Conservation (phyloP, 2,797 vertebrate genomes). For the Cirrhinus mrigala region DNA sequence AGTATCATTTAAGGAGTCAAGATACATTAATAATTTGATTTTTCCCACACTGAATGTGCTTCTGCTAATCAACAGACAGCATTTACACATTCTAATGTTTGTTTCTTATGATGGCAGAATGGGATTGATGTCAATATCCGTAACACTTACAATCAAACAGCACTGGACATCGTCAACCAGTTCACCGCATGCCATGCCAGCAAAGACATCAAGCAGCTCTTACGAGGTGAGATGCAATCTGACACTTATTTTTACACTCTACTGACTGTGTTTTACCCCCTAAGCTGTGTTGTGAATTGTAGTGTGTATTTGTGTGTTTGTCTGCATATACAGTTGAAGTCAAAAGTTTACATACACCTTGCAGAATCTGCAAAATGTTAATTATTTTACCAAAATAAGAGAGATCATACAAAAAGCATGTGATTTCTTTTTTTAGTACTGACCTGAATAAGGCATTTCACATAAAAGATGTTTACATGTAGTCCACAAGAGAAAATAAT, state of each 20-base stretch:
- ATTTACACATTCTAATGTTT: neutral
- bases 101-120: constrained; percentile 73
- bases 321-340: neutral
- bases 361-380: no score
- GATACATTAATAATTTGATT: neutral
- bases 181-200: constrained; percentile 96
- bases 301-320: constrained; percentile 16
- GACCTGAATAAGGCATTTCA: no score
- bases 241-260: neutral
- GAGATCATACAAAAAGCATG: no score
- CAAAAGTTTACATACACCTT: no score
- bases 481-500: no score
- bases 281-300: constrained; percentile 3
- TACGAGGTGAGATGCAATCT: constrained; percentile 81
- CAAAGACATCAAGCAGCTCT: constrained; percentile 95
- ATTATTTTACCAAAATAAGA: no score
- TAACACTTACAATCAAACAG: constrained; percentile 96
- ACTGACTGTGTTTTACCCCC: neutral
- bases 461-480: no score
- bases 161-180: constrained; percentile 96
- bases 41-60: neutral
- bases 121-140: constrained; percentile 92
- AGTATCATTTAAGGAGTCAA: neutral
- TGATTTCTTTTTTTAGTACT: no score
- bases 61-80: neutral